These are phyloP conservation scores for Seriola rivoliana DNA, from an alignment of 2,113 vertebrate species.

Conservation along the genomic window DNA sequence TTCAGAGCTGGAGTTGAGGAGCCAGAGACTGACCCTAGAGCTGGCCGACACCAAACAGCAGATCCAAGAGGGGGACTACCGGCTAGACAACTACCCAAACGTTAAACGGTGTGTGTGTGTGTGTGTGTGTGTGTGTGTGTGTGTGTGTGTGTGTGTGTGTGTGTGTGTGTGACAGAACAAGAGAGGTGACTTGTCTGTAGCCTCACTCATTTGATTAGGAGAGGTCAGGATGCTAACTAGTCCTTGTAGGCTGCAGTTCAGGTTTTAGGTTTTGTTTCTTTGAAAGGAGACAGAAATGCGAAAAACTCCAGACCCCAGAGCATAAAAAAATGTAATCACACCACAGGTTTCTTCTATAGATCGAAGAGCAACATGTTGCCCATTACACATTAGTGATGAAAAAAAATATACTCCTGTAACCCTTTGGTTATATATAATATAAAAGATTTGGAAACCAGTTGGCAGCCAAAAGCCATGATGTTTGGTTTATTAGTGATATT, in stretches of 20 bases:
- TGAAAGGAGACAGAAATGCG: not conserved
- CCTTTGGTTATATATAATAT: not conserved
- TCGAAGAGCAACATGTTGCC: not conserved
- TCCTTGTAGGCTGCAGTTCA: not conserved
- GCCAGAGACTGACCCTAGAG: slow-evolving; percentile 92
- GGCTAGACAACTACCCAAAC: slow-evolving; percentile 93
- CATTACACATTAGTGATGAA: not conserved
- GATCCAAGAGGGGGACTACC: slow-evolving; percentile 94
- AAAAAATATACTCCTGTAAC: too few species aligned
- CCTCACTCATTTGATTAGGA: not conserved
- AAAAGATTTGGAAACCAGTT: not conserved
- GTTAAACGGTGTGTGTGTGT: slow-evolving; percentile 87
- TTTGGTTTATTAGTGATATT: too few species aligned
- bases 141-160: too few species aligned
- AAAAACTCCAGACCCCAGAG: not conserved
- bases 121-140: not conserved
- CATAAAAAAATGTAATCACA: not conserved
- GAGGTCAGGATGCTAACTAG: not conserved
- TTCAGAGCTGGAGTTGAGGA: slow-evolving; percentile 91
- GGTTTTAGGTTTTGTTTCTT: not conserved
- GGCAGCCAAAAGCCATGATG: not conserved
- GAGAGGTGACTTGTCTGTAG: not conserved
- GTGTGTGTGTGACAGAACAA: not conserved
- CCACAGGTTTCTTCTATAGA: too few species aligned
- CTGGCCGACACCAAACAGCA: slow-evolving; percentile 94